Evolutionary conservation across 2,113 vertebrate species (phyloP).

Genomic region (Pteronura brasiliensis): DNA sequence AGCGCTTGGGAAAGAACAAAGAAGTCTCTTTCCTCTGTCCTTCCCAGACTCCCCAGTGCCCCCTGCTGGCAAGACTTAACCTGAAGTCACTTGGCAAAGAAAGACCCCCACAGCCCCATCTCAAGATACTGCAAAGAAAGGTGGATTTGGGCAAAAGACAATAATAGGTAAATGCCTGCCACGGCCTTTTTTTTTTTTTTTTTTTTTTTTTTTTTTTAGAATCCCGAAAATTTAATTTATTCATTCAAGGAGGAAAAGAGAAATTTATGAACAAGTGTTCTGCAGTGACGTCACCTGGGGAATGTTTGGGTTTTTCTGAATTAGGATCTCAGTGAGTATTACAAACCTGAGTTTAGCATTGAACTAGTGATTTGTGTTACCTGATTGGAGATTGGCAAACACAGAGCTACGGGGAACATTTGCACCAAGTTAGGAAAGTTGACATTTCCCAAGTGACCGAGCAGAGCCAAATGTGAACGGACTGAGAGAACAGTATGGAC

Average conservation of each 20-base stretch:
- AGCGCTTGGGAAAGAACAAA: background rate
- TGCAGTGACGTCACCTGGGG: background rate
- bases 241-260: slow-evolving; percentile 25
- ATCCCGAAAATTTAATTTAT: slow-evolving; percentile 45
- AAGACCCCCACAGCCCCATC: background rate
- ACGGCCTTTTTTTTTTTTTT: background rate
- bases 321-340: background rate
- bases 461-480: background rate
- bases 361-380: background rate
- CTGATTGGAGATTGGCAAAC: background rate
- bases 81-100: background rate
- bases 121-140: background rate
- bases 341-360: background rate
- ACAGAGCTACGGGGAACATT: background rate
- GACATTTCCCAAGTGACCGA: background rate
- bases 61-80: background rate
- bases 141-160: background rate
- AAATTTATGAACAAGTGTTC: background rate
- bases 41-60: background rate
- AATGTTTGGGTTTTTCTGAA: background rate
- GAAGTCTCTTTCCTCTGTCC: background rate
- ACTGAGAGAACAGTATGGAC: background rate
- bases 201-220: slow-evolving; percentile 40
- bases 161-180: background rate
- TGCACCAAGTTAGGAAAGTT: background rate